Conservation (phyloP, 2,888 invertebrate species). For the Archips crataeganus region DNA sequence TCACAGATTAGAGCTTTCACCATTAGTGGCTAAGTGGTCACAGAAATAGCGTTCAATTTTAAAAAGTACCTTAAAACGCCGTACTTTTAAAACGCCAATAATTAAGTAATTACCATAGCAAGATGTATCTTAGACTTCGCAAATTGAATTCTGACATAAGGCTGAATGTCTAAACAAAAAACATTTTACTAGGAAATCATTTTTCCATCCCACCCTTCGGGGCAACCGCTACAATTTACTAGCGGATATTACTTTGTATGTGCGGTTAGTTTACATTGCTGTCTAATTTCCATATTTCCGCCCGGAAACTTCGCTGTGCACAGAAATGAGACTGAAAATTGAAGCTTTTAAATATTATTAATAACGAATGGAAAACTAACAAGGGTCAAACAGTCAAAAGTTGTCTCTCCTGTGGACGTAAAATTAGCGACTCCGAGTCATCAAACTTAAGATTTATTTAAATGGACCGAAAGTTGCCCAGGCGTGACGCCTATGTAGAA, state of each 20-base stretch:
- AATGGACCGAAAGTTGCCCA: too few species aligned
- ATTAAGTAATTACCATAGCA: neutral
- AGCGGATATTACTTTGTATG: conserved; percentile 68
- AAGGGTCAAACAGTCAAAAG: too few species aligned
- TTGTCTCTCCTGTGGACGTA: too few species aligned
- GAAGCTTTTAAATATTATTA: neutral
- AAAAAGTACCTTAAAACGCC: too few species aligned
- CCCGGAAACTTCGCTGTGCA: conserved; percentile 24
- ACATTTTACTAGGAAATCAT: conserved; percentile 30
- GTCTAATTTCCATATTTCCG: conserved; percentile 55
- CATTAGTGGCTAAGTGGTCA: too few species aligned
- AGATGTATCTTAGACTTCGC: conserved; percentile 9
- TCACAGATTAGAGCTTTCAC: too few species aligned
- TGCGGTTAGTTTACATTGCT: conserved; percentile 55
- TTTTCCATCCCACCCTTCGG: conserved; percentile 21
- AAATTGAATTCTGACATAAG: conserved; percentile 1
- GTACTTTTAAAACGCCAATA: too few species aligned
- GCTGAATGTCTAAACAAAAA: conserved; percentile 15
- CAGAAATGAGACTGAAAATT: conserved; percentile 19
- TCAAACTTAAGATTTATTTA: too few species aligned
- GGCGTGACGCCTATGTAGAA: too few species aligned
- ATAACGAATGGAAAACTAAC: too few species aligned
- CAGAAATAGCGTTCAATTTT: too few species aligned
- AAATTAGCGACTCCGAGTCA: too few species aligned
- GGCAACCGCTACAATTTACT: conserved; percentile 60